Evolutionary conservation across 1,140 invertebrate species (phyloP), one percentile per base, ranked within the genome.

Genomic region (Dendrolimus punctatus): DNA sequence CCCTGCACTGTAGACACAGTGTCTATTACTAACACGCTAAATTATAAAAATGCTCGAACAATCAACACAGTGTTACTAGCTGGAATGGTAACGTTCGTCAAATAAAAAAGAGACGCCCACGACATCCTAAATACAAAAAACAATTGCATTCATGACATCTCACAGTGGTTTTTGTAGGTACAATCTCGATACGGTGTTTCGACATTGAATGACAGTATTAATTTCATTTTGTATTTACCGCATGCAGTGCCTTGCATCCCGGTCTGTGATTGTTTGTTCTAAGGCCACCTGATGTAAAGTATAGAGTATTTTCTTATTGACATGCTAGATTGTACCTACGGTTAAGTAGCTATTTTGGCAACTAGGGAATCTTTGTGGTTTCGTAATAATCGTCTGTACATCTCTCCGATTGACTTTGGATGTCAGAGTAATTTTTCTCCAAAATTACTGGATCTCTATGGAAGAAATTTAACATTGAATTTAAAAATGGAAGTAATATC

Each of bases 91-190:
- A 37, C 8, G 40, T 37, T 53, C 53, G 53, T 58, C 48, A 64
- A 60, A 63, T 57, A 68, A 62, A 66, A 23, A 71, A 57, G 42
- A 60, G 54, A 62, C 64, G 54, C 60, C 59, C 41, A 71, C 66
- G 63, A 71, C 55, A 68, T 58, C 53, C 49, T 53, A 57, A 70
- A 58, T 57, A 66, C 59, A 71, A 68, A 71, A 71, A 71, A 71
- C 69, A 66, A 71, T 71, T 71, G 69, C 66, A 63, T 66, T 62
- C 58, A 71, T 62, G 66, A 71, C 63, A 65, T 60, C 66, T 66
- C 57, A 42, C 52, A 38, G 56, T 52, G 59, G 55, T 64, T 66
- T 62, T 71, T 62, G 56, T 64, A 59, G 47, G 47, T 42, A 57
- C 59, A 52, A 58, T 71, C 58, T 65, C 48, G 57, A 65, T 68